Evolutionary conservation across 2,113 vertebrate genomes (phyloP).

Genomic region (Neotoma lepida): DNA sequence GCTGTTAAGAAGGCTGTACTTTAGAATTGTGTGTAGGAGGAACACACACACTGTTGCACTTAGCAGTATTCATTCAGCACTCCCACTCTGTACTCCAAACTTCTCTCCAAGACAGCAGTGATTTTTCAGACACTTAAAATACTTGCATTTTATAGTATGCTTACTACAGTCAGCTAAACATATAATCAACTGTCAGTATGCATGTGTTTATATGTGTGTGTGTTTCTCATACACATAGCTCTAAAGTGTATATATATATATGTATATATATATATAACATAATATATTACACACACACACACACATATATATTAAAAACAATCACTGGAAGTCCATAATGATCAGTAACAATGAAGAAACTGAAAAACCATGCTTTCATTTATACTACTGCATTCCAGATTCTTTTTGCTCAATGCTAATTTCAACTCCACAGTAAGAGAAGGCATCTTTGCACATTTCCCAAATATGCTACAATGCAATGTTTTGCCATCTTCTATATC

Average conservation of each 20-base stretch:
- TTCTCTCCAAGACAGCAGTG: slow-evolving; percentile 66
- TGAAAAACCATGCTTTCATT: slow-evolving; percentile 23
- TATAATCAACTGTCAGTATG: slow-evolving; percentile 25
- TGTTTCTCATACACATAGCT: not conserved
- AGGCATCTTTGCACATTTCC: not conserved
- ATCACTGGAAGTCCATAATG: not conserved
- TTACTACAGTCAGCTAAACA: slow-evolving; percentile 71
- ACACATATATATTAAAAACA: not conserved
- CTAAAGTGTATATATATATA: not conserved
- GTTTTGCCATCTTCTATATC: not conserved
- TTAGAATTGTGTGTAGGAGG: slow-evolving; percentile 65
- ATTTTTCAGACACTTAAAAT: slow-evolving; percentile 73
- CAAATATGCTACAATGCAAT: not conserved
- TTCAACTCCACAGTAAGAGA: slow-evolving; percentile 25
- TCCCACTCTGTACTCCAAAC: slow-evolving; percentile 76
- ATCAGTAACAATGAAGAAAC: not conserved
- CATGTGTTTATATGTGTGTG: not conserved
- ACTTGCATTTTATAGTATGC: slow-evolving; percentile 71
- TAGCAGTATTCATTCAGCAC: slow-evolving; percentile 79
- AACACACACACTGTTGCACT: slow-evolving; percentile 68
- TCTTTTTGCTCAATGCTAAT: not conserved
- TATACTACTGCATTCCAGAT: not conserved
- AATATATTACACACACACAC: not conserved
- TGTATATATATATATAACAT: not conserved
- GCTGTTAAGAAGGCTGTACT: slow-evolving; percentile 59